phyloP scores from a whole-genome alignment of 2,888 invertebrate species.

The Lithosia quadra region DNA sequence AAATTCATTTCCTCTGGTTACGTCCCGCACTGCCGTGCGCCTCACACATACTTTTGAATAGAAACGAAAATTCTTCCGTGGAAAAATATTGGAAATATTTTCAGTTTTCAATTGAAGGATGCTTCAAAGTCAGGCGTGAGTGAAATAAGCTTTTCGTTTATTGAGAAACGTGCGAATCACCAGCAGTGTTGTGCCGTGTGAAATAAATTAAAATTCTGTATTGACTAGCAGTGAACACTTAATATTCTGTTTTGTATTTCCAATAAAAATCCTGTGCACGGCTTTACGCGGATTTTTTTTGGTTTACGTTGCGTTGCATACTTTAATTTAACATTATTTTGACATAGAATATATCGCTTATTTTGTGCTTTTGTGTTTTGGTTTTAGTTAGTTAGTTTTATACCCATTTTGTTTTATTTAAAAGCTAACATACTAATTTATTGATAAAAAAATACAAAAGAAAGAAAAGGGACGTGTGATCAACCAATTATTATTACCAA shows the following conservation, averaged over 20 bases:
- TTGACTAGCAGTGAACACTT: conserved; percentile 38
- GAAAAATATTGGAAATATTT: conserved; percentile 75
- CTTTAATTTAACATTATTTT: conserved; percentile 15
- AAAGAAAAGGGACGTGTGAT: too few species aligned
- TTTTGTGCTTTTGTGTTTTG: not conserved
- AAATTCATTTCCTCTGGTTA: conserved; percentile 61
- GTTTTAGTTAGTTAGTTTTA: too few species aligned
- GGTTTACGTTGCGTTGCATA: conserved; percentile 5
- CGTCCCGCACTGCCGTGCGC: conserved; percentile 33
- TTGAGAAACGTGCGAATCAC: conserved; percentile 63
- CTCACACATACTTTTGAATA: conserved; percentile 66
- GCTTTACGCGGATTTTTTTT: conserved; percentile 17
- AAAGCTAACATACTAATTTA: too few species aligned
- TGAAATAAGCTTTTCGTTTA: conserved; percentile 74
- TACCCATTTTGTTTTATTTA: too few species aligned
- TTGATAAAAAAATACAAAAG: too few species aligned
- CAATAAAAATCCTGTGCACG: conserved; percentile 27
- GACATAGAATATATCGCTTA: too few species aligned
- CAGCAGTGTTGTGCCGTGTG: conserved; percentile 53
- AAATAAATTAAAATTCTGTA: conserved; percentile 63
- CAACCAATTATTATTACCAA: too few species aligned
- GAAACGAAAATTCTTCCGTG: conserved; percentile 67
- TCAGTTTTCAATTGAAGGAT: conserved; percentile 73
- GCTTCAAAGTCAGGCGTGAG: conserved; percentile 74
- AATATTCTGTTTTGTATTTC: conserved; percentile 42